Evolutionary conservation across 1,140 invertebrate species (phyloP).

Genomic region (Ptiloglossa arizonensis): DNA sequence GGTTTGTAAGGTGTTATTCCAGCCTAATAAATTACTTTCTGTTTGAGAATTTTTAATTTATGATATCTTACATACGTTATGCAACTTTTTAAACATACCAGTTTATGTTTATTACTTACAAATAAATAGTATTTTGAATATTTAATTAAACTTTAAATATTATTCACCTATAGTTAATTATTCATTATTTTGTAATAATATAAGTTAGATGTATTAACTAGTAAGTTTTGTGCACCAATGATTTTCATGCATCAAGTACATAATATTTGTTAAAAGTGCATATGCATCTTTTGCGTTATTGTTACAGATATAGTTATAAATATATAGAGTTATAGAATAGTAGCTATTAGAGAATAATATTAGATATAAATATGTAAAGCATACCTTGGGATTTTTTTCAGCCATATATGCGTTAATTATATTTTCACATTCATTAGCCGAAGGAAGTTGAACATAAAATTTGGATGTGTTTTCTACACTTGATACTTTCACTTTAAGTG

Average conservation of each 20-base stretch:
- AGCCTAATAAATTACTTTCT: too few species aligned
- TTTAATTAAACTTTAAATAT: conserved; percentile 13
- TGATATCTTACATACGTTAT: too few species aligned
- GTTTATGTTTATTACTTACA: too few species aligned
- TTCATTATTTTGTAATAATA: background rate
- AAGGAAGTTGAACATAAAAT: conserved; percentile 78
- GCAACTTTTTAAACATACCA: too few species aligned
- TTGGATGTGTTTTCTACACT: conserved; percentile 71
- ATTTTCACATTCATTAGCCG: conserved; percentile 67
- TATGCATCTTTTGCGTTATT: background rate
- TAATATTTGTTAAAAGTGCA: background rate
- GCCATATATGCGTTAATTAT: conserved; percentile 70
- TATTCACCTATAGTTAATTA: background rate
- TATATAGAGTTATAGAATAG: background rate
- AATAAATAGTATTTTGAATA: too few species aligned
- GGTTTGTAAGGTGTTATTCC: too few species aligned
- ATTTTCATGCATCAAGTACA: conserved; percentile 8
- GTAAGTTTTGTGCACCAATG: background rate
- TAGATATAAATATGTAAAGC: conserved; percentile 7
- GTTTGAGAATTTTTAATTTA: too few species aligned
- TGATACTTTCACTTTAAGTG: conserved; percentile 72
- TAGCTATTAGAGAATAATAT: conserved; percentile 7
- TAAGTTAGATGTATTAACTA: background rate
- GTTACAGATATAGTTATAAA: background rate
- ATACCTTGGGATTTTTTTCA: conserved; percentile 70